phyloP scores from a whole-genome alignment of 2,888 invertebrate genomes.

The Eustalomyia histrio region DNA sequence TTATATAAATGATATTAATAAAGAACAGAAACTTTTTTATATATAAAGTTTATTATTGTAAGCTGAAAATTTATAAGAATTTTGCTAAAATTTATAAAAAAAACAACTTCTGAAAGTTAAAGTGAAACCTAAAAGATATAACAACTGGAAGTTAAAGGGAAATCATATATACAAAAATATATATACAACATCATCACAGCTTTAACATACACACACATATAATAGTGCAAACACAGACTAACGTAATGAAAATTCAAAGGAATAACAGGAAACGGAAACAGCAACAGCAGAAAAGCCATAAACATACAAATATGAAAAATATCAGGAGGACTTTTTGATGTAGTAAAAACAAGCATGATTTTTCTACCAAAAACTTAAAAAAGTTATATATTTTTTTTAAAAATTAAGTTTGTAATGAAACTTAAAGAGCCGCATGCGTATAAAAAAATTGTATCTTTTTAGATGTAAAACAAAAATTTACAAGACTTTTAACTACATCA shows the following conservation, averaged over 20 bases:
- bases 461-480: no score
- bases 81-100: background rate
- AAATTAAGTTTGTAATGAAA: no score
- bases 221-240: background rate
- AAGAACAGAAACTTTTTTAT: no score
- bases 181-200: conserved; percentile 10
- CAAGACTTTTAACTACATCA: no score
- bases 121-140: conserved; percentile 11
- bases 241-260: conserved; percentile 28
- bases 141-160: conserved; percentile 33
- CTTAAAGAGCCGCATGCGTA: no score
- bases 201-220: conserved; percentile 5
- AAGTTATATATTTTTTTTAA: no score
- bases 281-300: conserved; percentile 8
- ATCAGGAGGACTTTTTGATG: conserved; percentile 32
- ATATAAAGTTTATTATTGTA: no score
- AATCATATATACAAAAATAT: background rate
- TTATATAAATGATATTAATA: no score
- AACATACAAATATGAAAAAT: conserved; percentile 12
- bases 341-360: background rate
- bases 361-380: no score
- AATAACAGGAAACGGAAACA: conserved; percentile 33
- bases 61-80: background rate
- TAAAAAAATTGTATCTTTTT: no score
- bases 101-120: background rate